Percentiles rank a stretch among this genome's conserved stretches.
Conservation (phyloP, 2,113 vertebrate species). For the Nothoprocta pentlandii region DNA sequence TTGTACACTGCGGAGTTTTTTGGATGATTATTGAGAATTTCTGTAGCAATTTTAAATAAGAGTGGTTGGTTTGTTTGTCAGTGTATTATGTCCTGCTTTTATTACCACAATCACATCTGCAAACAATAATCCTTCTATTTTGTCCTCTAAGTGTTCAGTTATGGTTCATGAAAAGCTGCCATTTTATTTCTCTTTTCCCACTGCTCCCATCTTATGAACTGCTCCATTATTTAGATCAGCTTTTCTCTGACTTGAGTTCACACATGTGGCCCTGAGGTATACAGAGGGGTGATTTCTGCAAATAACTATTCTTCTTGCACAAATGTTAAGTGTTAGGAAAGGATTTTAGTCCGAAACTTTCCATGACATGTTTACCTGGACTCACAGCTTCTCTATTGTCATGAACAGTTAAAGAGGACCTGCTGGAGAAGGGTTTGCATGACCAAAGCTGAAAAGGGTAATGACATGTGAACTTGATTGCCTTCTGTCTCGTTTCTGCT, state of each 20-base stretch:
- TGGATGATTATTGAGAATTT: slow-evolving; percentile 21
- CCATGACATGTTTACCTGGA: background rate
- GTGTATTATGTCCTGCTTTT: slow-evolving; percentile 26
- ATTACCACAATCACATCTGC: slow-evolving; percentile 57
- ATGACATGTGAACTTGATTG: background rate
- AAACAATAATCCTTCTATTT: slow-evolving; percentile 56
- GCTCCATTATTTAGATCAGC: background rate
- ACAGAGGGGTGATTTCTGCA: background rate
- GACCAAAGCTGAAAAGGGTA: background rate
- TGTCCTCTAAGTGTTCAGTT: slow-evolving; percentile 17
- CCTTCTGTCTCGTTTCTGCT: background rate
- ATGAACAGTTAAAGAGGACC: background rate
- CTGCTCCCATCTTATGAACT: slow-evolving; percentile 20
- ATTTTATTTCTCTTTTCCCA: slow-evolving; percentile 51
- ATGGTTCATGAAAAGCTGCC: slow-evolving; percentile 38
- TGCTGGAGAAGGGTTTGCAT: background rate
- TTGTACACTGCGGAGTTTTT: background rate
- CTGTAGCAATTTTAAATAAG: slow-evolving; percentile 4
- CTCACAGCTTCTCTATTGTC: background rate
- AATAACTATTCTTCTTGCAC: background rate
- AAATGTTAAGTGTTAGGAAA: background rate
- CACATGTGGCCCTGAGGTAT: background rate
- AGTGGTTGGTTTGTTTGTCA: slow-evolving; percentile 25
- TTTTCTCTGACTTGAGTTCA: background rate
- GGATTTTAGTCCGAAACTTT: background rate